A percentile compares a stretch with the other conserved stretches of the same genome.
phyloP scores from a whole-genome alignment of 2,113 vertebrate species.

The Apeltes quadracus region DNA sequence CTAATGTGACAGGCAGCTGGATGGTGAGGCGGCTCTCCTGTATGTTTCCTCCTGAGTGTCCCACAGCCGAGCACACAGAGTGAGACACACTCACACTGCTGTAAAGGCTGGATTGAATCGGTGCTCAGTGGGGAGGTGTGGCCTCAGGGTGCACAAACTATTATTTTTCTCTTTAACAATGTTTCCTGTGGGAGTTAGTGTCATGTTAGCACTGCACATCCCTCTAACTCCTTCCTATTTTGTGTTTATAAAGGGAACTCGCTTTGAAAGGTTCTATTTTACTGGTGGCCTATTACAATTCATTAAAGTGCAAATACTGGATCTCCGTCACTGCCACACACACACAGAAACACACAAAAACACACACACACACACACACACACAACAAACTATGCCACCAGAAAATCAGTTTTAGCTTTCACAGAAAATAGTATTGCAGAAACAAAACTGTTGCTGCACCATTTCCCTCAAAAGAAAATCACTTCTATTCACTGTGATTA shows the following conservation, averaged over 20 bases:
- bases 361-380: background rate
- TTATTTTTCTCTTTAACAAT: background rate
- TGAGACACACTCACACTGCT: background rate
- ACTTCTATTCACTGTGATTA: background rate
- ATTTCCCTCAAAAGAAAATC: background rate
- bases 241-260: background rate
- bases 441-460: no score
- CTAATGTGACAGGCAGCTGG: background rate
- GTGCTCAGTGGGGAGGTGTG: conserved; percentile 33
- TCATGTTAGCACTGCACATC: background rate
- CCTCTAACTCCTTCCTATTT: background rate
- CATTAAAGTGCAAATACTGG: background rate
- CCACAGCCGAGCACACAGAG: conserved; percentile 3
- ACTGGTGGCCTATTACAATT: background rate
- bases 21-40: background rate
- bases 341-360: background rate
- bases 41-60: background rate
- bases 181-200: background rate
- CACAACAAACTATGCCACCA: background rate
- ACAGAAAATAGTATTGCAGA: no score
- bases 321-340: background rate
- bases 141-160: background rate
- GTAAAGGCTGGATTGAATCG: conserved; percentile 10
- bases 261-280: background rate
- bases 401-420: background rate